Evolutionary conservation across 2,797 vertebrate species (phyloP).

Genomic region (Myotis myotis): DNA sequence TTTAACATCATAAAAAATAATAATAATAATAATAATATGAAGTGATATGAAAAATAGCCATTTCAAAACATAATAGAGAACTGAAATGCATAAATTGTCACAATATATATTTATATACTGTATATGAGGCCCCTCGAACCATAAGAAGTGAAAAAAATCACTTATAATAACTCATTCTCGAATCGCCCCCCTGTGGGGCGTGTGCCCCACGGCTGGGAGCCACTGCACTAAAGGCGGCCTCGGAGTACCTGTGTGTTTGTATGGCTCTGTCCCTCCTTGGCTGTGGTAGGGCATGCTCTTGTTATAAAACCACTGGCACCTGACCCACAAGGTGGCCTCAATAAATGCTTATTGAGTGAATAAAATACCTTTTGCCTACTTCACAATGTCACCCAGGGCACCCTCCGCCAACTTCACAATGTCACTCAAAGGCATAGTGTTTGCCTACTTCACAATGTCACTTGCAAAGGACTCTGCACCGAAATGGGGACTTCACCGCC

Average conservation of each 20-base stretch:
- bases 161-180: too few relatives aligned
- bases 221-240: neutral
- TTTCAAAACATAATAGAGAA: too few relatives aligned
- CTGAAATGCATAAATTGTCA: too few relatives aligned
- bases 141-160: too few relatives aligned
- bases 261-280: neutral
- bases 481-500: slow-evolving; percentile 27
- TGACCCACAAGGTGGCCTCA: neutral
- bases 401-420: slow-evolving; percentile 67
- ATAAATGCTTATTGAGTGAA: neutral
- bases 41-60: too few relatives aligned
- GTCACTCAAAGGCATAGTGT: slow-evolving; percentile 1
- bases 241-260: neutral
- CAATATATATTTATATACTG: too few relatives aligned
- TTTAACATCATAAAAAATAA: too few relatives aligned
- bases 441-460: slow-evolving; percentile 68
- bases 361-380: slow-evolving; percentile 42
- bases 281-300: neutral
- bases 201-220: too few relatives aligned
- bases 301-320: neutral
- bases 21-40: too few relatives aligned
- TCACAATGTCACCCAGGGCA: slow-evolving; percentile 72
- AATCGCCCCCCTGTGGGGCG: too few relatives aligned
- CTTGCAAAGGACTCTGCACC: neutral
- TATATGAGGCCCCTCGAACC: too few relatives aligned